Evolutionary conservation across 2,113 vertebrate genomes (phyloP).

Genomic region (Onychorhynchus coronatus): DNA sequence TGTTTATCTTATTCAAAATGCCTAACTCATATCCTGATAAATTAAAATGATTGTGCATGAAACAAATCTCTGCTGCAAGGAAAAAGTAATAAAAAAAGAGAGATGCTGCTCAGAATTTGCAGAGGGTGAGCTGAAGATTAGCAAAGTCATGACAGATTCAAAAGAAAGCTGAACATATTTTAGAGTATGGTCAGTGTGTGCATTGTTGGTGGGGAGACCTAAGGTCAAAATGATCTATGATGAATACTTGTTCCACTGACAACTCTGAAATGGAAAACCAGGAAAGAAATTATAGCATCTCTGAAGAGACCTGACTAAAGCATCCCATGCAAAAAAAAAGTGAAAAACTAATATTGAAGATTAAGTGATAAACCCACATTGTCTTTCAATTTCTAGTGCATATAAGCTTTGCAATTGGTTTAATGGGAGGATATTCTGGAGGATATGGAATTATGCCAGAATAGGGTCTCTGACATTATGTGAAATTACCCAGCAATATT

Average conservation of each 20-base stretch:
- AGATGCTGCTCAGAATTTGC: neutral
- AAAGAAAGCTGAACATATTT: constrained; percentile 4
- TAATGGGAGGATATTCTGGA: constrained; percentile 52
- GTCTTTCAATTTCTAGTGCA: constrained; percentile 24
- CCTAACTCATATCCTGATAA: neutral
- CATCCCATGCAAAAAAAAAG: neutral
- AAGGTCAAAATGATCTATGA: neutral
- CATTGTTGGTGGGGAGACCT: neutral
- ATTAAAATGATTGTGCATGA: constrained; percentile 13
- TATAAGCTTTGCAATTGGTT: constrained; percentile 38
- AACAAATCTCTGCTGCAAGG: constrained; percentile 18
- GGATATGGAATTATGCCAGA: constrained; percentile 12
- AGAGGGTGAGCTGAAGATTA: constrained; percentile 27
- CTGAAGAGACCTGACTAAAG: constrained; percentile 12
- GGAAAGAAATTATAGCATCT: constrained; percentile 13
- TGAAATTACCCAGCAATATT: neutral
- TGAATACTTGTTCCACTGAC: neutral
- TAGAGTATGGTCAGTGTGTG: neutral
- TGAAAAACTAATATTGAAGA: constrained; percentile 18
- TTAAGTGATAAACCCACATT: constrained; percentile 38
- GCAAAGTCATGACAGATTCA: neutral
- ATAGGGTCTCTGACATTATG: neutral
- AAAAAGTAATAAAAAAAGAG: neutral
- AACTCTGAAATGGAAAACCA: constrained; percentile 5
- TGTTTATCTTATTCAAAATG: constrained; percentile 28